Base-by-base conservation (phyloP, 2,113 vertebrate genomes). In the Pionites leucogaster region DNA sequence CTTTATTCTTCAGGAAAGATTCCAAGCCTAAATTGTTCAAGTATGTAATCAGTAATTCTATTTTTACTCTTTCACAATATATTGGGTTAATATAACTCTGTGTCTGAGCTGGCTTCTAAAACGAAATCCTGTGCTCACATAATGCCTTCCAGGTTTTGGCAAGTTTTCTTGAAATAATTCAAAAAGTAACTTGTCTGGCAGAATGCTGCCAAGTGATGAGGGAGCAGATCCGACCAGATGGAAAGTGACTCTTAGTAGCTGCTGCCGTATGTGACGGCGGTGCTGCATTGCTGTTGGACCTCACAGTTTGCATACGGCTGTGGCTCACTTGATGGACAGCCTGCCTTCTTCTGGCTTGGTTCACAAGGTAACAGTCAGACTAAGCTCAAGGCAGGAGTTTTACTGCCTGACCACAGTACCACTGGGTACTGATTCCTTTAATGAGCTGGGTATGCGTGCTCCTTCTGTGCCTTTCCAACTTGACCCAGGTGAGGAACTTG, bases 21-120 rank as follows among this genome's bases (percentile, higher is more conserved):
- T 93, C 88, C 65, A 93, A 93, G 52, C 35, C 55, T 75, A 29
- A 60, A 67, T 90, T 60, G 88, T 86, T 64, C 53, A 93, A 46
- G 75, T 49, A 25, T 46, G 31, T 70, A 70, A 86, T 83, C 68
- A 71, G 37, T 78, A 83, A 77, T 88, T 85, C 82, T 77, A 10
- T 70, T 74, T n/a, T n/a, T 81, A 55, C 27, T 93, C 35, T 55
- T 88, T 80, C 33, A 74, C 46, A 75, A 39, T 81, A 35, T 37
- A 22, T 49, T 79, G 46, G 79, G 35, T 52, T 62, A 52, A 46
- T 88, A 28, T 49, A 81, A 68, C 86, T 47, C 68, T 33, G 13
- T 70, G 28, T 80, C 76, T 70, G 68, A 92, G 24, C 18, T 46
- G 41, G 37, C 49, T 83, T 88, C 33, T 46, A 33, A 53, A 68